phyloP scores from a whole-genome alignment of 2,888 invertebrate genomes.

The Tipula confusa region DNA sequence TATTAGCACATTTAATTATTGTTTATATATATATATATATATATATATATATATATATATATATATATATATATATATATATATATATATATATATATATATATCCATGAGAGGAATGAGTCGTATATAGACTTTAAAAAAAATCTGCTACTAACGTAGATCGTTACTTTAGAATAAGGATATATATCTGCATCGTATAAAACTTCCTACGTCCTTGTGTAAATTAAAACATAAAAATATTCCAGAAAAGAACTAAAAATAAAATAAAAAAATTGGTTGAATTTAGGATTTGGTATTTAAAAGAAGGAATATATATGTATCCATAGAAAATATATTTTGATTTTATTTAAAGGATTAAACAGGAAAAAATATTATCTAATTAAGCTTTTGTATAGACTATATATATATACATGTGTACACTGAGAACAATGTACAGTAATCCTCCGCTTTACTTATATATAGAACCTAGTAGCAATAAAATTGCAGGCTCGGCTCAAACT shows the following conservation, averaged over 20 bases:
- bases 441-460: no score
- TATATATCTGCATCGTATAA: background rate
- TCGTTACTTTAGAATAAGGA: background rate
- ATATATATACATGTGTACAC: background rate
- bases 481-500: no score
- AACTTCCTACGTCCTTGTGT: background rate
- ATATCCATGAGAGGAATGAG: background rate
- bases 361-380: conserved; percentile 25
- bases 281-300: conserved; percentile 16
- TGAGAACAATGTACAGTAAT: background rate
- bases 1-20: conserved; percentile 30
- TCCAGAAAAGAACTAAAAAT: background rate
- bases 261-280: conserved; percentile 5
- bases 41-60: background rate
- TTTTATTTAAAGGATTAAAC: conserved; percentile 20
- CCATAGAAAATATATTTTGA: conserved; percentile 32
- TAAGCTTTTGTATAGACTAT: conserved; percentile 20
- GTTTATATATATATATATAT: background rate
- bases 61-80: background rate
- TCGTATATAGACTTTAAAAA: background rate
- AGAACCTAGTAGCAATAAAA: no score
- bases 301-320: conserved; percentile 47
- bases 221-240: background rate
- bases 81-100: background rate
- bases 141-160: background rate